A percentile compares a stretch with the other conserved stretches of the same genome.
Conservation (phyloP, 92 coral and sea anemone genomes). For the Umimayanthus kanabou region DNA sequence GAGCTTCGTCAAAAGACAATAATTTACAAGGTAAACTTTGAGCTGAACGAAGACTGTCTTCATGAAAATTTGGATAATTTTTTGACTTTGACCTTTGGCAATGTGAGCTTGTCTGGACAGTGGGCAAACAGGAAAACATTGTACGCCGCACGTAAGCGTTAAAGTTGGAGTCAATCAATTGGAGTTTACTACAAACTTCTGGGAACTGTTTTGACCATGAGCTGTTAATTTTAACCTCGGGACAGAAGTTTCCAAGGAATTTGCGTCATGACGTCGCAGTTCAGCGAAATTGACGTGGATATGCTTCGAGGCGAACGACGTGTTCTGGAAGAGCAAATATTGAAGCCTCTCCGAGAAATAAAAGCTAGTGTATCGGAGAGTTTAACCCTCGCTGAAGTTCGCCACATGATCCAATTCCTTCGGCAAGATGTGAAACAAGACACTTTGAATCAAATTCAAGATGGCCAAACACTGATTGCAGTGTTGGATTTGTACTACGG, state of each 20-base stretch:
- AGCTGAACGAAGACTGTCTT: not conserved
- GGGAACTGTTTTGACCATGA: not conserved
- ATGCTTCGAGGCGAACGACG: slow-evolving; percentile 62
- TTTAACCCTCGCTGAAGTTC: slow-evolving; percentile 61
- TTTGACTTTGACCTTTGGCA: not conserved
- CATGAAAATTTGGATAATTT: no score
- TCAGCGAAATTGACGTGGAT: slow-evolving; percentile 33
- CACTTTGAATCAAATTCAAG: slow-evolving; percentile 56
- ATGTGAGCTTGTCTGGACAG: not conserved
- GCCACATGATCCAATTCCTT: slow-evolving; percentile 53
- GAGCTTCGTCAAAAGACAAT: not conserved
- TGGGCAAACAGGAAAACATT: not conserved
- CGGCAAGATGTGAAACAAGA: slow-evolving; percentile 61
- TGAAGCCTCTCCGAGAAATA: slow-evolving; percentile 70
- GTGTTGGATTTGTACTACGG: slow-evolving; percentile 76
- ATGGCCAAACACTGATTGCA: slow-evolving; percentile 67
- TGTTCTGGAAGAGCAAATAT: slow-evolving; percentile 60
- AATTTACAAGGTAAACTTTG: no score
- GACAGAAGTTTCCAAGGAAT: not conserved
- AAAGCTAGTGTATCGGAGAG: slow-evolving; percentile 63
- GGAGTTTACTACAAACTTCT: no score
- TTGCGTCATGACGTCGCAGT: slow-evolving; percentile 44
- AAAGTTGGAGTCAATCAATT: not conserved
- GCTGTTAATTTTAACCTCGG: not conserved
- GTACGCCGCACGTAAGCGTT: not conserved